Evolutionary conservation across 2,888 invertebrate species (phyloP).

Genomic region (Cephalotes varians): DNA sequence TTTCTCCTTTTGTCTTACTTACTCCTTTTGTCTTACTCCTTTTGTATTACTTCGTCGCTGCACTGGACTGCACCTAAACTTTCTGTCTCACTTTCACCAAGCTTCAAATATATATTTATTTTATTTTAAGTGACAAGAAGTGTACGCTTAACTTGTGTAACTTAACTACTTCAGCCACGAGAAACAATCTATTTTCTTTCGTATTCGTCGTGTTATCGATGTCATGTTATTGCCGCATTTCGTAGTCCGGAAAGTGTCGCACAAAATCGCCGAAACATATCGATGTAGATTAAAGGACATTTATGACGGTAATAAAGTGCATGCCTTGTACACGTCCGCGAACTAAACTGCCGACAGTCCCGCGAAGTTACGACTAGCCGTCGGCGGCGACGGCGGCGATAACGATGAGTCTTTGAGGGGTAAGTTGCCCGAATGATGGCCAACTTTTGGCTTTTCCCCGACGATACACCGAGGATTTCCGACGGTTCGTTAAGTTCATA

Average conservation of each 20-base stretch:
- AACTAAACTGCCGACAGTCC: conserved; percentile 30
- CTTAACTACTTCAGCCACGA: no score
- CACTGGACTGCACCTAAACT: no score
- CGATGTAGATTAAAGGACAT: conserved; percentile 41
- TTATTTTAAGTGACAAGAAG: no score
- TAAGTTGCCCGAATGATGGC: conserved; percentile 41
- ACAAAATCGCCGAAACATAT: background rate
- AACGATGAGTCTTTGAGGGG: conserved; percentile 28
- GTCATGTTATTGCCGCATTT: no score
- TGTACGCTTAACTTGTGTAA: no score
- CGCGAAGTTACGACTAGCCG: conserved; percentile 34
- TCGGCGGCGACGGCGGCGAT: background rate
- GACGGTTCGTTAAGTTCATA: conserved; percentile 44
- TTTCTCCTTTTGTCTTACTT: no score
- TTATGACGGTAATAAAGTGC: conserved; percentile 23
- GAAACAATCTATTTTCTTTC: no score
- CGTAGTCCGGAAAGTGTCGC: background rate
- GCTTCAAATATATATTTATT: no score
- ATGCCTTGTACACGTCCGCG: background rate
- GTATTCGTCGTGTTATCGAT: no score
- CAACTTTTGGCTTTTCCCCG: conserved; percentile 46
- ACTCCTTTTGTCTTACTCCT: no score
- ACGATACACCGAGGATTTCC: conserved; percentile 26
- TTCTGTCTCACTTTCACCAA: no score
- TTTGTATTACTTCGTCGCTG: no score